Conservation (phyloP, 2,113 vertebrate genomes). For the Dipodomys stephensi region DNA sequence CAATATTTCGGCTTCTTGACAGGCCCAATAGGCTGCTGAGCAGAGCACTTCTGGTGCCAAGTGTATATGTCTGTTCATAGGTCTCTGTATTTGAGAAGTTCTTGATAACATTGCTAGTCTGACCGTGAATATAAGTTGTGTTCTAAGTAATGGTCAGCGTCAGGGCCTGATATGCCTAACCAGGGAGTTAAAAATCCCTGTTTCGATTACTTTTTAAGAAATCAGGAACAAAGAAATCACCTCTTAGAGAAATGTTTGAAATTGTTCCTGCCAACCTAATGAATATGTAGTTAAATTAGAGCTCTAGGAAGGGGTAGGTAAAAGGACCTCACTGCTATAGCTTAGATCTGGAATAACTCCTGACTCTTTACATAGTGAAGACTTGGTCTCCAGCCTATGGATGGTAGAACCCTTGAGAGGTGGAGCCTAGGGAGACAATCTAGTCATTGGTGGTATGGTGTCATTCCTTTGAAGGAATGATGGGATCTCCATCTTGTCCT, state of each 20-base stretch:
- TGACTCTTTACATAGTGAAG: not conserved
- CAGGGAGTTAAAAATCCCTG: not conserved
- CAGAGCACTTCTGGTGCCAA: not conserved
- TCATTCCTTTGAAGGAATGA: not conserved
- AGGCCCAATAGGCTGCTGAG: not conserved
- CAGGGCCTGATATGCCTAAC: not conserved
- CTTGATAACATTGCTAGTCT: not conserved
- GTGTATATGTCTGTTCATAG: not conserved
- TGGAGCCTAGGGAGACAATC: not conserved
- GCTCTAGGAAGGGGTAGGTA: not conserved
- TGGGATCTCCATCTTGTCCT: no score
- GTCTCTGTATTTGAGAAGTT: slow-evolving; percentile 4
- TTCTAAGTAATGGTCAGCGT: not conserved
- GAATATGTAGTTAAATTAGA: not conserved
- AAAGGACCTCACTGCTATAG: not conserved
- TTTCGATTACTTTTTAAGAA: not conserved
- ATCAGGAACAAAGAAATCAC: not conserved
- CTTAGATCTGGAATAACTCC: not conserved
- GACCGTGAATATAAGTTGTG: not conserved
- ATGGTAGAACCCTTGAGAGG: not conserved
- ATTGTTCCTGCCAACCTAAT: not conserved
- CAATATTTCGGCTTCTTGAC: not conserved
- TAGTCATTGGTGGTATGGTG: not conserved
- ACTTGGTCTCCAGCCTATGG: not conserved
- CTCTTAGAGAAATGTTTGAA: not conserved